Evolutionary conservation across 2,113 vertebrate species (phyloP).

Genomic region (Neotoma lepida): DNA sequence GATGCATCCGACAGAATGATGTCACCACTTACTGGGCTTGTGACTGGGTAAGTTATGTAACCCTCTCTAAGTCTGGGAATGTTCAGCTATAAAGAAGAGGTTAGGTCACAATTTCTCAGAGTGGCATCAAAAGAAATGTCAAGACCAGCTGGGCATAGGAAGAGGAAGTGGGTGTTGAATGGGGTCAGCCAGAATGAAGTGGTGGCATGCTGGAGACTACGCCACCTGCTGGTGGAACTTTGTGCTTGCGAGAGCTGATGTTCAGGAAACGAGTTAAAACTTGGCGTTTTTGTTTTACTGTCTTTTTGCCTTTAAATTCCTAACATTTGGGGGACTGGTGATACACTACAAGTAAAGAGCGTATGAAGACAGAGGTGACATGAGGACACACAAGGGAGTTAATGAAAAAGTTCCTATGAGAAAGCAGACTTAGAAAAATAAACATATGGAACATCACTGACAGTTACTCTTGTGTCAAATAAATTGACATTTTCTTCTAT

Average conservation of each 20-base stretch:
- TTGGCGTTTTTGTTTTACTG: conserved; percentile 29
- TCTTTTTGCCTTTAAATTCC: background rate
- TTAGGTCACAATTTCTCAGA: background rate
- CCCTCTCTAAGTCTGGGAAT: background rate
- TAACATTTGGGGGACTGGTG: background rate
- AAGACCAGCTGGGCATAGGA: background rate
- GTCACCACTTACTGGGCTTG: background rate
- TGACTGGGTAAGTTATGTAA: conserved; percentile 36
- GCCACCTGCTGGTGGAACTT: background rate
- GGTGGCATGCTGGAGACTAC: background rate
- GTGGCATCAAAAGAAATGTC: background rate
- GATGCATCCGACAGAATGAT: background rate
- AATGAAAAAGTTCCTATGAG: conserved; percentile 34
- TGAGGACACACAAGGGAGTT: conserved; percentile 29
- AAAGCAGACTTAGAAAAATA: conserved; percentile 61
- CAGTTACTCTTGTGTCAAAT: conserved; percentile 41
- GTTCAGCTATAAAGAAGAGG: background rate
- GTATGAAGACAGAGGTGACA: conserved; percentile 11
- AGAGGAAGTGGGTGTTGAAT: background rate
- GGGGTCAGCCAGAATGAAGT: background rate
- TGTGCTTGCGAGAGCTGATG: background rate
- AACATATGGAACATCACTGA: conserved; percentile 24
- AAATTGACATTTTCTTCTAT: background rate
- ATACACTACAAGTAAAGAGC: background rate
- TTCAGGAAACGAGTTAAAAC: conserved; percentile 26